These are phyloP conservation scores for Plecturocebus donacophilus DNA, from an alignment of 2,113 vertebrate species.

Conservation along the genomic window DNA sequence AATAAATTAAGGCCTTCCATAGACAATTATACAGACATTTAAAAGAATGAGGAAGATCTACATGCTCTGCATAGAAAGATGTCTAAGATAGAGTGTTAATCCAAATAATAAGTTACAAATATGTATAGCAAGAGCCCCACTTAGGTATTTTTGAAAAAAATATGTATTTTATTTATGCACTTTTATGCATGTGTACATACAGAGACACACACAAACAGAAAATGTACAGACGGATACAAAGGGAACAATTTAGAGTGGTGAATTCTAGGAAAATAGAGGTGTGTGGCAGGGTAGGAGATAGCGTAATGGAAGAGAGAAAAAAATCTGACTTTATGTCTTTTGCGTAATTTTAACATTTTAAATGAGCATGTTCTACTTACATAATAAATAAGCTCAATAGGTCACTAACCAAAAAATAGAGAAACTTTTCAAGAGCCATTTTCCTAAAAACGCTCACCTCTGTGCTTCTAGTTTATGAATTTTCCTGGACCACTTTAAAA, in stretches of 20 bases:
- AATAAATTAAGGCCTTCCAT: background rate
- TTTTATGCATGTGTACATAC: no score
- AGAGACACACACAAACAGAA: background rate
- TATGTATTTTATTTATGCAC: background rate
- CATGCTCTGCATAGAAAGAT: background rate
- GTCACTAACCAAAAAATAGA: background rate
- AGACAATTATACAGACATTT: background rate
- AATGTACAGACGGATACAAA: background rate
- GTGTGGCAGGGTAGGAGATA: no score
- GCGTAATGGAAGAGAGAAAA: background rate
- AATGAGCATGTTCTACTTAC: background rate
- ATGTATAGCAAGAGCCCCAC: background rate
- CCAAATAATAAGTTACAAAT: background rate
- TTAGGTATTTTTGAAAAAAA: background rate
- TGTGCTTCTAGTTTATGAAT: background rate
- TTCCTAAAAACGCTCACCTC: slow-evolving; percentile 5
- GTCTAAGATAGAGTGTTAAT: background rate
- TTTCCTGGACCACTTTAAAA: background rate
- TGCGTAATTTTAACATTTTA: background rate
- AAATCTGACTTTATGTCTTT: background rate
- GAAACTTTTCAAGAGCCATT: background rate
- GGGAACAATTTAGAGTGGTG: background rate
- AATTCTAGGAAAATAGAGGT: background rate
- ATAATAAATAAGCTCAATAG: background rate
- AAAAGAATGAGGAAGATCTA: background rate